Base-by-base conservation (phyloP, 2,888 invertebrate genomes). In the Chorisops tibialis region DNA sequence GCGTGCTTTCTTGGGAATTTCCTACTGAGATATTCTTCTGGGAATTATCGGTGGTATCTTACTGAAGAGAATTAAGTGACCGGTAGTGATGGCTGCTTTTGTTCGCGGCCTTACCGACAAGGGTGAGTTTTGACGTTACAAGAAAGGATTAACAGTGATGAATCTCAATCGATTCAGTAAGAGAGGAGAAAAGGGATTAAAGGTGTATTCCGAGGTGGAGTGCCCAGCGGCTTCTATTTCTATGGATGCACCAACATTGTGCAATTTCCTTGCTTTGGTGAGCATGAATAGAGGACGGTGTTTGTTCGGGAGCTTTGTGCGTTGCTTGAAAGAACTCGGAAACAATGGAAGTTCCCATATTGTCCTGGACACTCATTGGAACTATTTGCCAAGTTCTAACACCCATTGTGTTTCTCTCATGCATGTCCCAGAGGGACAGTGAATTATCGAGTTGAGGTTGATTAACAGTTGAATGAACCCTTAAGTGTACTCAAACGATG, bases 401-500 rank as follows among this genome's bases (percentile, higher is more conserved):
- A 41, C 41, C 41, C 39, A 54, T 54, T 54, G 52, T 54, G 52
- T 35, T 54, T 14, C 41, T 14, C 41, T 54, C 52, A 54, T 54
- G 52, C 52, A 54, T 54, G 22, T 21, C 39, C 52, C 43, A 30
- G 9, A 12, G 16, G 45, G 58, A 47, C 47, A 45, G 45, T 58
- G 35, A 58, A 30, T 45, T 45, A 58, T 58, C 45, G 45, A 45
- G 45, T 24, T 45, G 45, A 45, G 45, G 45, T 45, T 58, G 43
- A 43, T 58, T 58, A 45, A 45, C 58, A 43, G 58, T 58, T 58
- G 58, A 58, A 58, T 47, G 58, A 58, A 47, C 47, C 56, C 14
- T 43, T 14, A 19, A 52, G 38, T n/a, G 14, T 39, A 9, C 30
- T 30, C 30, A 30, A 30, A n/a, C n/a, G n/a, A 30, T 30, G 30